These are phyloP conservation scores for Drosophila persimilis DNA, from an alignment of 1,140 invertebrate species.

Conservation along the genomic window DNA sequence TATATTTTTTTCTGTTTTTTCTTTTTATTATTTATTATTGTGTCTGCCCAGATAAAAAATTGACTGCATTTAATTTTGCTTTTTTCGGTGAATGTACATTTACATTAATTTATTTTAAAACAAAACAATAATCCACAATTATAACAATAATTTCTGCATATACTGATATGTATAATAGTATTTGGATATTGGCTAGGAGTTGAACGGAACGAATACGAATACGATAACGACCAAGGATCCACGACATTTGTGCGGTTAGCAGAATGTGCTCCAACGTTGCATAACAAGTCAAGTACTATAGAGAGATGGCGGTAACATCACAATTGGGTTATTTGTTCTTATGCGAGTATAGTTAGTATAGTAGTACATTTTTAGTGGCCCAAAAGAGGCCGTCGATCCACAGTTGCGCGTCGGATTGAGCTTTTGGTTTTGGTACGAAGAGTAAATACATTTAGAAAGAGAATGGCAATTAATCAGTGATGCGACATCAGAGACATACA, in stretches of 20 bases:
- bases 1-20: not conserved
- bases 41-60: not conserved
- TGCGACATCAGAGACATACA: not conserved
- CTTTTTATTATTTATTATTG: too few relatives aligned
- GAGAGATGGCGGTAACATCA: constrained; percentile 60
- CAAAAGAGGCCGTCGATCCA: constrained; percentile 73
- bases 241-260: constrained; percentile 45
- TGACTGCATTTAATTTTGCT: not conserved
- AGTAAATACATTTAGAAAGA: constrained; percentile 46
- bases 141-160: constrained; percentile 14
- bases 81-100: constrained; percentile 34
- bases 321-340: constrained; percentile 53
- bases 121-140: constrained; percentile 10
- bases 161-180: constrained; percentile 38
- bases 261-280: constrained; percentile 53
- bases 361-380: constrained; percentile 49
- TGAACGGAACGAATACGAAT: constrained; percentile 2
- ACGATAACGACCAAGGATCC: not conserved
- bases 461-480: constrained; percentile 44
- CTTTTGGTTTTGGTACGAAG: constrained; percentile 43
- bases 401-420: constrained; percentile 44
- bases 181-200: constrained; percentile 34
- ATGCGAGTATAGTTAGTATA: constrained; percentile 16
- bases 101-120: constrained; percentile 27
- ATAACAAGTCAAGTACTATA: constrained; percentile 27